Base-by-base conservation (phyloP, 2,888 invertebrate genomes). In the Platycnemis pennipes region DNA sequence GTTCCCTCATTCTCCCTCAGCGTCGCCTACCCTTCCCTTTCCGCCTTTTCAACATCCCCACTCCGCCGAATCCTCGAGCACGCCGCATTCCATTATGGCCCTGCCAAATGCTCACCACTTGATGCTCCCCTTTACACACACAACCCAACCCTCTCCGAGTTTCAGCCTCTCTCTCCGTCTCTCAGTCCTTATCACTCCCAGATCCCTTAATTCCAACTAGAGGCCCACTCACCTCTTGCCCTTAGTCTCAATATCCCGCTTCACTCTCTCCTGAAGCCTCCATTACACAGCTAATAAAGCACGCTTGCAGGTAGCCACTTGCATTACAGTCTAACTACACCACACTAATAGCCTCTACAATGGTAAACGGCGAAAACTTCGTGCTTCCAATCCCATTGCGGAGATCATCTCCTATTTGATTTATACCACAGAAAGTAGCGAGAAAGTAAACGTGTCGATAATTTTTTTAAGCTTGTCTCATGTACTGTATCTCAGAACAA, bases 101-200 rank as follows among this genome's bases (percentile, higher is more conserved):
- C 63, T 63, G n/a, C 63, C 63, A 63, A 63, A 63, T 63, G 63
- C 63, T 63, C 63, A n/a, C 63, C 63, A 63, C 63, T 63, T 63
- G 63, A 63, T 63, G 26, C 26, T n/a, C n/a, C 63, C n/a, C 26
- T n/a, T n/a, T 63, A 63, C n/a, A 63, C n/a, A 63, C 19, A 49
- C n/a, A 63, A 26, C 63, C 63, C 0, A 49, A 19, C 49, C 49
- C 49, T 49, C 19, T 63, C 22, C 63, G n/a, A 63, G 63, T 63
- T 63, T 63, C 53, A 53, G 53, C 94, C 89, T 42, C 87, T 87
- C 46, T 86, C 94, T 88, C 88, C 77, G n/a, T 87, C 94, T 49
- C 88, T 56, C 88, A 31, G 94, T 63, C 85, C n/a, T n/a, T n/a
- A n/a, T 94, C 77, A 42, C 85, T 86, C 85, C 44, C 94, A 45